phyloP scores from a whole-genome alignment of 2,797 vertebrate species.

The Cygnus olor region DNA sequence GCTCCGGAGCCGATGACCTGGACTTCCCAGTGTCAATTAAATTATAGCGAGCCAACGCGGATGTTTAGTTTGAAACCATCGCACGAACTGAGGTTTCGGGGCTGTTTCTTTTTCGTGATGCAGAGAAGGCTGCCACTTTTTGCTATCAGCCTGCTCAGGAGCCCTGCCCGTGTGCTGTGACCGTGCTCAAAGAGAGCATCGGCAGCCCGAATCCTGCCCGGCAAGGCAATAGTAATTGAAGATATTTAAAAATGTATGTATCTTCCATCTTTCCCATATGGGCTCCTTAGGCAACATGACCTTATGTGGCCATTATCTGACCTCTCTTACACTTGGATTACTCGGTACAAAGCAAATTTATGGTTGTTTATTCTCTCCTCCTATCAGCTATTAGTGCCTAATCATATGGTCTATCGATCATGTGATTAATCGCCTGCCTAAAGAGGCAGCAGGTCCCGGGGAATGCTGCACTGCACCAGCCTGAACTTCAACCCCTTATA shows the following conservation, averaged over 20 bases:
- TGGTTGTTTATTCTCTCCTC: slow-evolving; percentile 83
- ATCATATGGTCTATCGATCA: slow-evolving; percentile 91
- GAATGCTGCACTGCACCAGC: slow-evolving; percentile 78
- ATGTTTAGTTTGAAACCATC: slow-evolving; percentile 26
- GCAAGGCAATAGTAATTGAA: slow-evolving; percentile 54
- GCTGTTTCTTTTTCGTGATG: not conserved
- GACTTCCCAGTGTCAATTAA: slow-evolving; percentile 40
- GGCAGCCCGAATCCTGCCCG: not conserved
- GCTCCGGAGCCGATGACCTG: not conserved
- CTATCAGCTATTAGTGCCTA: slow-evolving; percentile 88
- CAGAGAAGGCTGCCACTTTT: not conserved
- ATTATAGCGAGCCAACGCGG: not conserved
- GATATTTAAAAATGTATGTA: slow-evolving; percentile 75
- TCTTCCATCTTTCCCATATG: slow-evolving; percentile 75
- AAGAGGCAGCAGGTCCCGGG: slow-evolving; percentile 80
- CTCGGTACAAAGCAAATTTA: slow-evolving; percentile 83
- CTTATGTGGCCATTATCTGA: slow-evolving; percentile 82
- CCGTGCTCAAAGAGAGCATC: not conserved
- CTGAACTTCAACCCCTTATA: slow-evolving; percentile 83
- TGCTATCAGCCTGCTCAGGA: not conserved
- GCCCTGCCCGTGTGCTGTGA: not conserved
- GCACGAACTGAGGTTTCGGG: slow-evolving; percentile 24
- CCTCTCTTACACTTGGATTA: slow-evolving; percentile 86
- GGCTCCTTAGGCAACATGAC: slow-evolving; percentile 78
- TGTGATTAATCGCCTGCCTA: slow-evolving; percentile 88